Base-by-base conservation (phyloP, 2,888 invertebrate species). In the Magallana nippona region DNA sequence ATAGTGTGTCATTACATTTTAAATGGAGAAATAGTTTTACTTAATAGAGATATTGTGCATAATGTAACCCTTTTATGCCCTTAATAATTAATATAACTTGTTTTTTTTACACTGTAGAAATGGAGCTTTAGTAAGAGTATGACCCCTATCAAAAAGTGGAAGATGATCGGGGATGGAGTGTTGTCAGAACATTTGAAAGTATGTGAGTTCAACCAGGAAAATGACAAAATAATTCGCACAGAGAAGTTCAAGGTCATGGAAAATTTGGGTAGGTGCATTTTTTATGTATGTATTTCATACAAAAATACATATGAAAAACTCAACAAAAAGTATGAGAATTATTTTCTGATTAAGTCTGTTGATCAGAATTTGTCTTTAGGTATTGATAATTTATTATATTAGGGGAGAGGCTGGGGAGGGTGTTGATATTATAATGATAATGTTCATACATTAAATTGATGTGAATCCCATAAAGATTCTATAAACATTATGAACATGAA, bases 51-150 rank as follows among this genome's bases (percentile, higher is more conserved):
- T 32, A 32, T 5, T 32, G 32, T 32, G 32, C 3, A 32, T 32
- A 3, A 32, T 32, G 32, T 32, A 32, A 8, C 5, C n/a, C 22
- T 79, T 3, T 60, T 3, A n/a, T 17, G 62, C 62, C 62, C 19
- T n/a, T 0, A 19, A 79, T 55, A 8, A 55, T 44, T 8, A 44
- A 44, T 8, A 44, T 44, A 44, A 5, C 3, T 44, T n/a, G n/a
- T 5, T 5, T 8, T 44, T 44, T 44, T 44, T 44, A 44, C 44
- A 71, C 86, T 90, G 88, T 90, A 94, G 94, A 90, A 91, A 81
- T 95, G 95, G 95, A 91, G 92, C 82, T 95, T 95, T 89, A 94
- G 95, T 85, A 93, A 93, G 8, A 91, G 93, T 5, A 94, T 95
- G 86, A 91, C 92, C 3, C 93, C 94, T 1, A 91, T 95, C 19